These are phyloP conservation scores for Homarus americanus DNA, from an alignment of 1,140 invertebrate species.

Conservation along the genomic window DNA sequence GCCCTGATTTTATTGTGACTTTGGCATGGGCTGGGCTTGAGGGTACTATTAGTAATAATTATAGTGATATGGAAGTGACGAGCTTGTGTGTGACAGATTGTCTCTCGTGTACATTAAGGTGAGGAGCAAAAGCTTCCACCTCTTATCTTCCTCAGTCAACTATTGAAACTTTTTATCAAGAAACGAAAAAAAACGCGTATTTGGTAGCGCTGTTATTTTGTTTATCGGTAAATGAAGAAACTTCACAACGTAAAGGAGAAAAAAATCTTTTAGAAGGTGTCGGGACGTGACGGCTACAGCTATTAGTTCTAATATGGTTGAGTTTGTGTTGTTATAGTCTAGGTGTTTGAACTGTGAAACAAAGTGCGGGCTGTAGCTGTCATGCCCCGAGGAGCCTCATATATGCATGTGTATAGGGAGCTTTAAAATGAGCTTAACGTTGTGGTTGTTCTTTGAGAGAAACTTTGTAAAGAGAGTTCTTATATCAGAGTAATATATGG, in stretches of 20 bases:
- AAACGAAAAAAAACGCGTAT: neutral
- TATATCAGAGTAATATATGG: slow-evolving; percentile 68
- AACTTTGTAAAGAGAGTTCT: slow-evolving; percentile 58
- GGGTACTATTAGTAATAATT: slow-evolving; percentile 25
- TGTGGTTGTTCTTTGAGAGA: slow-evolving; percentile 19
- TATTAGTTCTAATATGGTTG: slow-evolving; percentile 17
- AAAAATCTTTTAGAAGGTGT: neutral
- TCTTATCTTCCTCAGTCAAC: neutral
- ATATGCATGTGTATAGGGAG: slow-evolving; percentile 23
- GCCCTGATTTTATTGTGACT: neutral
- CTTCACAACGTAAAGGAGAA: neutral
- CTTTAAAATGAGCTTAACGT: slow-evolving; percentile 46
- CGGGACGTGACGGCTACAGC: neutral
- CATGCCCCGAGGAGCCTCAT: neutral
- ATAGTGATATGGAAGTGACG: slow-evolving; percentile 4
- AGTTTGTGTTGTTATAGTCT: slow-evolving; percentile 20
- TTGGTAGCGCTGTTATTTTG: neutral
- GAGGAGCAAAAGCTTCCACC: neutral
- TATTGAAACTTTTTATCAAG: neutral
- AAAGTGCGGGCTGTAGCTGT: neutral
- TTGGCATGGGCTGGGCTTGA: slow-evolving; percentile 33
- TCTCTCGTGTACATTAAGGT: neutral
- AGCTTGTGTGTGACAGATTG: neutral
- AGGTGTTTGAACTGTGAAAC: neutral
- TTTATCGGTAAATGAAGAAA: neutral